Base-by-base conservation (phyloP, 2,113 vertebrate species). In the Sebastes schlegelii region DNA sequence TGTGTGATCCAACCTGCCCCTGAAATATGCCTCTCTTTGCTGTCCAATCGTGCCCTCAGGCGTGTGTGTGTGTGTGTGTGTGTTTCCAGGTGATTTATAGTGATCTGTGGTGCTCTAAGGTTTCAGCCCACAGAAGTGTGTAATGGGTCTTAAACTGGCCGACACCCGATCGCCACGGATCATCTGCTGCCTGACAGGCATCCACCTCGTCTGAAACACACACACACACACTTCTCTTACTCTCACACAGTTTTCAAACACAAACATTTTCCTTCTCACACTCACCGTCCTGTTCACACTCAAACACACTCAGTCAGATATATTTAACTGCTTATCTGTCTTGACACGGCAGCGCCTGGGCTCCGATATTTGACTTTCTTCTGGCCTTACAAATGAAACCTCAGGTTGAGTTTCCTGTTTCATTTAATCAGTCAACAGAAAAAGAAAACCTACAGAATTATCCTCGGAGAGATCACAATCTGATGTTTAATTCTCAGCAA, bases 71-170 rank as follows among this genome's bases (percentile, higher is more conserved):
- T 70, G 57, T 1, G 10, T 21, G 40, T 77, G 75, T 69, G 74
- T 84, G 75, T 80, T 54, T 74, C 75, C 61, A 81, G 82, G 64
- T 82, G 81, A 93, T 90, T 90, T 92, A 92, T 95, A 82, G 87
- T 76, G 86, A 72, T 89, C 67, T 6, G 34, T 45, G 61, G 23
- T 19, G 73, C 62, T 90, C 81, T 90, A 79, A 77, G 55, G 82
- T 94, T 96, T 93, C 92, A 92, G 72, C 85, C 92, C 68, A 89
- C 90, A 93, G 90, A 92, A 89, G 80, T 92, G 42, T 74, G 84
- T 90, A 90, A 91, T 92, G 94, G 80, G 23, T 69, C 77, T 91
- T 92, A 92, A 92, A 94, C 62, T 26, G 64, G 65, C 11, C 14
- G 91, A 93, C 75, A 91, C 84, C 85, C 49, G 65, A 90, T 88